Conservation (phyloP, 2,888 invertebrate species). For the Nebria brevicollis region DNA sequence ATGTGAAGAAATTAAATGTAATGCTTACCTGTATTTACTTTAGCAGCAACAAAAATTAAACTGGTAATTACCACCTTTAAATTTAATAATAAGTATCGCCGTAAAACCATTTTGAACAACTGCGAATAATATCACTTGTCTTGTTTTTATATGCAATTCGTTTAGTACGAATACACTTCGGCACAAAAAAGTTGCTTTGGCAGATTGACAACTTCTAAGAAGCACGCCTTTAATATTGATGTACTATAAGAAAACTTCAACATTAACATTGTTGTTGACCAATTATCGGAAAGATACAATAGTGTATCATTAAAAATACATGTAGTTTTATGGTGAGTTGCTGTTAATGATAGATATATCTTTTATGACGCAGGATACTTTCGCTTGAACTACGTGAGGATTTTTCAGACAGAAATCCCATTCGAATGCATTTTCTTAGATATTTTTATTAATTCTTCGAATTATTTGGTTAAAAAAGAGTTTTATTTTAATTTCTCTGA, state of each 20-base stretch:
- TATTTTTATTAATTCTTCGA: not conserved
- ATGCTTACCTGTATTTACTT: conserved; percentile 5
- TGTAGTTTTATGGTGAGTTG: not conserved
- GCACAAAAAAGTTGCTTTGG: conserved; percentile 16
- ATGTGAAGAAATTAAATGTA: not conserved
- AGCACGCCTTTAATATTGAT: not conserved
- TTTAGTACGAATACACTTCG: conserved; percentile 10
- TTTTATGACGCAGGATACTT: conserved; percentile 32
- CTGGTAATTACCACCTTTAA: not conserved
- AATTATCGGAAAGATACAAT: not conserved
- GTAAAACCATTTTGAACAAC: conserved; percentile 26
- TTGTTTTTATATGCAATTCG: conserved; percentile 25
- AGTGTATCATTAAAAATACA: not conserved
- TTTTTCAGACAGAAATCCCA: conserved; percentile 9
- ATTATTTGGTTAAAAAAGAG: not conserved
- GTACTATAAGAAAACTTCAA: not conserved
- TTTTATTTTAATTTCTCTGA: too few relatives aligned
- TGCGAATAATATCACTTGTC: not conserved
- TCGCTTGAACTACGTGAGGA: not conserved
- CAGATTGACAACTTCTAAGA: not conserved
- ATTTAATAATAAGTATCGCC: not conserved
- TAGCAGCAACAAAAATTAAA: not conserved
- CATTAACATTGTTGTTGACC: not conserved
- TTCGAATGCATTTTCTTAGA: not conserved
- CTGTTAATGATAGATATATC: not conserved